phyloP scores from a whole-genome alignment of 2,113 vertebrate species.

The Salminus brasiliensis region DNA sequence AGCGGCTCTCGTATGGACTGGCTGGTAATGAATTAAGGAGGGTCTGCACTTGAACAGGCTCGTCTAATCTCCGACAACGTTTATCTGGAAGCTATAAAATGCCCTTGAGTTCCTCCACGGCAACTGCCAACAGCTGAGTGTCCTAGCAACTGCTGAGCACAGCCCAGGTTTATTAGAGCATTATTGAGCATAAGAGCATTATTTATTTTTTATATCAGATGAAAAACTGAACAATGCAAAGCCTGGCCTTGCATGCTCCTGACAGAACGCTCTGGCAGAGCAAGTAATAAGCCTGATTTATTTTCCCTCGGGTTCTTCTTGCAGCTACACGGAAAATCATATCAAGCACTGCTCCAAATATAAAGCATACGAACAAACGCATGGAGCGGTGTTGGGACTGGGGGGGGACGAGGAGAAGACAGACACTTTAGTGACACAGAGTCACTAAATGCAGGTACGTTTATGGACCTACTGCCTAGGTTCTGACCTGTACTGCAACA shows the following conservation, averaged over 20 bases:
- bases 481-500: too few relatives aligned
- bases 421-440: too few relatives aligned
- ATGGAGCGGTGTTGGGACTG: slow-evolving; percentile 62
- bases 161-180: slow-evolving; percentile 6
- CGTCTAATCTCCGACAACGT: slow-evolving; percentile 40
- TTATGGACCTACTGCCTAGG: too few relatives aligned
- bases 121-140: slow-evolving; percentile 39
- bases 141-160: slow-evolving; percentile 14
- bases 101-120: slow-evolving; percentile 41
- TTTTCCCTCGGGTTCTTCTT: slow-evolving; percentile 53
- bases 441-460: too few relatives aligned
- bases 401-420: too few relatives aligned
- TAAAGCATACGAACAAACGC: slow-evolving; percentile 69
- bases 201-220: slow-evolving; percentile 6
- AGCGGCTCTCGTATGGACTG: slow-evolving; percentile 55
- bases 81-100: slow-evolving; percentile 44
- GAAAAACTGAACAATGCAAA: not conserved
- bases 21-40: slow-evolving; percentile 47
- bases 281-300: not conserved
- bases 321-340: slow-evolving; percentile 57
- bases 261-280: slow-evolving; percentile 5
- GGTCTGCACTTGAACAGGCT: not conserved
- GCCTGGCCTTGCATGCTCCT: not conserved
- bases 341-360: slow-evolving; percentile 68
- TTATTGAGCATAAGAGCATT: slow-evolving; percentile 19